phyloP scores from a whole-genome alignment of 2,888 invertebrate species.

The Lomographa bimaculata region DNA sequence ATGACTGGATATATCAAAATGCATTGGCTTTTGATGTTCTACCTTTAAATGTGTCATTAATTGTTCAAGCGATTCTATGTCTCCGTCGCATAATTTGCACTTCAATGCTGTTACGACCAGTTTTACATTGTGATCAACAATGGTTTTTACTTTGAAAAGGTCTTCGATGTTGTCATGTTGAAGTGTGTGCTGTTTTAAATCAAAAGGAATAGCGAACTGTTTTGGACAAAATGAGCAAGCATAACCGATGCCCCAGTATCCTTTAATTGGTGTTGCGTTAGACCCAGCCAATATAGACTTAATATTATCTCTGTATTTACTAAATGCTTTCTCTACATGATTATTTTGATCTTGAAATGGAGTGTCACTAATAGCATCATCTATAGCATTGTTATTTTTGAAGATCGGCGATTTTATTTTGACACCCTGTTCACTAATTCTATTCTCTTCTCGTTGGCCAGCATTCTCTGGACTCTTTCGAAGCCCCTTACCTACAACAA shows the following conservation, averaged over 20 bases:
- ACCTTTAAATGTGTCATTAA: slow-evolving; percentile 47
- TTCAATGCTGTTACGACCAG: slow-evolving; percentile 56
- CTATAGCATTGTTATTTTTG: too few relatives aligned
- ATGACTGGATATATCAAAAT: slow-evolving; percentile 53
- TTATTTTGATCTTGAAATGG: too few relatives aligned
- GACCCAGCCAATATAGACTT: slow-evolving; percentile 33
- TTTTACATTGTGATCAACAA: slow-evolving; percentile 46
- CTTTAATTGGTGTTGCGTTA: slow-evolving; percentile 45
- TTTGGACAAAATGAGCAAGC: slow-evolving; percentile 39
- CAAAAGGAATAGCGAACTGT: slow-evolving; percentile 28
- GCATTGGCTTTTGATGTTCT: slow-evolving; percentile 43
- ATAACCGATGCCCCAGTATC: slow-evolving; percentile 36
- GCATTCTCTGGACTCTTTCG: too few relatives aligned
- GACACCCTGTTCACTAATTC: too few relatives aligned
- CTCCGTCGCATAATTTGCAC: slow-evolving; percentile 49
- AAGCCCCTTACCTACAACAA: too few relatives aligned
- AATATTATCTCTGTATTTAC: slow-evolving; percentile 41
- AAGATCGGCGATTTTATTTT: too few relatives aligned
- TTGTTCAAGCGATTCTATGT: slow-evolving; percentile 41
- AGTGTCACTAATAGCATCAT: too few relatives aligned
- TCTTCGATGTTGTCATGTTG: slow-evolving; percentile 24
- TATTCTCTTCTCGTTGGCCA: too few relatives aligned
- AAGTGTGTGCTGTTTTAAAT: slow-evolving; percentile 42
- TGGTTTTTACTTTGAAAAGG: slow-evolving; percentile 34
- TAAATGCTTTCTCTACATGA: slow-evolving; percentile 30